Base-by-base conservation (phyloP, 2,113 vertebrate genomes). In the Ceyx cyanopectus region DNA sequence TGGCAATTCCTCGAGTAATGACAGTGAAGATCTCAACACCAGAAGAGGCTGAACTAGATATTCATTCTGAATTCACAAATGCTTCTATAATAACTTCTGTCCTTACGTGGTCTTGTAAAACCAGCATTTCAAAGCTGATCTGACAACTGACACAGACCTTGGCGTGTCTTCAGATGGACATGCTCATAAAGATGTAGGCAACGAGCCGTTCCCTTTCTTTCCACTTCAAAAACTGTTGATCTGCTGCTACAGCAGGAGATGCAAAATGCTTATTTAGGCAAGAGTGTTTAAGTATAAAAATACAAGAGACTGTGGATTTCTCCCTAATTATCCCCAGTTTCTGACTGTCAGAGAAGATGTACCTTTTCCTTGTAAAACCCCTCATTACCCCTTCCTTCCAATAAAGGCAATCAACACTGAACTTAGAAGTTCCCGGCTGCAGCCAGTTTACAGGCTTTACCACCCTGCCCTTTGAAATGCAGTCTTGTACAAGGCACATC, bases 401-500 rank as follows among this genome's bases (percentile, higher is more conserved):
- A 66, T 32, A 92, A 92, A 82, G 67, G 32, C 67, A 81, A 76
- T 61, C 89, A 82, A 74, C 24, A 54, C 0, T 10, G 84, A 91
- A 82, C 57, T 85, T 67, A 30, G 18, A 92, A 74, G 78, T 8
- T 90, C 67, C 81, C 3, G 30, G 43, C 84, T 77, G 46, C 56
- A 61, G 21, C 74, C 75, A 75, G 74, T 90, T 87, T 89, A 81
- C 60, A 78, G 95, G 45, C 74, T 19, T 34, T 37, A 40, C 66
- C 91, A 57, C 50, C 63, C 82, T 62, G 79, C 80, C 65, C 89
- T 94, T 91, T 94, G 82, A 93, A 95, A 94, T 3, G 5, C 68
- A 78, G 68, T 50, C 53, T 6, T 13, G n/a, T 16, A 81, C 17
- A 5, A 50, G 68, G 37, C 72, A 51, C 82, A 72, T 85, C 89